These are phyloP conservation scores for Vollenhovia emeryi DNA, from an alignment of 1,140 invertebrate genomes.

Conservation along the genomic window DNA sequence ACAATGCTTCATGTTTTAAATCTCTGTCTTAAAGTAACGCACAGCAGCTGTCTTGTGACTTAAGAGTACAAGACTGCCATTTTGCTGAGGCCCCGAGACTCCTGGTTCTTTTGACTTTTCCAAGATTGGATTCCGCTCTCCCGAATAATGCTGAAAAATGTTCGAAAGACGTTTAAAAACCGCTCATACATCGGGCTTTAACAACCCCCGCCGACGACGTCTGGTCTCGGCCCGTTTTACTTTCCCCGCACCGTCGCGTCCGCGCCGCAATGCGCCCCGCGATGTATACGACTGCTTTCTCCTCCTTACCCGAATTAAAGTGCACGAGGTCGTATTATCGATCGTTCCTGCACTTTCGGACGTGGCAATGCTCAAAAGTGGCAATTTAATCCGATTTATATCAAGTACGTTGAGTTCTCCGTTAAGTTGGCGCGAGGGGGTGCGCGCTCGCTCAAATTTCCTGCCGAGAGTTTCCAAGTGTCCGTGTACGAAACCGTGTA, in stretches of 20 bases:
- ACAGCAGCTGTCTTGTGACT: no score
- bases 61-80: no score
- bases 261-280: conserved; percentile 57
- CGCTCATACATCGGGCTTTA: background rate
- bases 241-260: conserved; percentile 19
- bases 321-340: conserved; percentile 34
- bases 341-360: conserved; percentile 23
- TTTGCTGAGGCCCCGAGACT: no score
- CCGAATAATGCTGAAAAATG: no score
- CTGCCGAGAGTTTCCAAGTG: background rate
- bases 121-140: no score
- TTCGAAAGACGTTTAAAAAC: no score
- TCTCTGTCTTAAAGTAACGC: no score
- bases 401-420: background rate
- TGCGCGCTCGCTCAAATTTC: background rate
- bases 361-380: background rate
- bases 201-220: background rate
- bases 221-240: background rate
- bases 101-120: no score
- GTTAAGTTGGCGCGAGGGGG: background rate
- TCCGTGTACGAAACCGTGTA: background rate
- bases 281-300: conserved; percentile 43
- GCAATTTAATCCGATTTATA: conserved; percentile 31
- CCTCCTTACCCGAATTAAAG: conserved; percentile 30
- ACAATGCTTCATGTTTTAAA: no score